Evolutionary conservation across 1,140 invertebrate species (phyloP), one percentile per base, ranked within the genome.

Genomic region (Nephila pilipes): DNA sequence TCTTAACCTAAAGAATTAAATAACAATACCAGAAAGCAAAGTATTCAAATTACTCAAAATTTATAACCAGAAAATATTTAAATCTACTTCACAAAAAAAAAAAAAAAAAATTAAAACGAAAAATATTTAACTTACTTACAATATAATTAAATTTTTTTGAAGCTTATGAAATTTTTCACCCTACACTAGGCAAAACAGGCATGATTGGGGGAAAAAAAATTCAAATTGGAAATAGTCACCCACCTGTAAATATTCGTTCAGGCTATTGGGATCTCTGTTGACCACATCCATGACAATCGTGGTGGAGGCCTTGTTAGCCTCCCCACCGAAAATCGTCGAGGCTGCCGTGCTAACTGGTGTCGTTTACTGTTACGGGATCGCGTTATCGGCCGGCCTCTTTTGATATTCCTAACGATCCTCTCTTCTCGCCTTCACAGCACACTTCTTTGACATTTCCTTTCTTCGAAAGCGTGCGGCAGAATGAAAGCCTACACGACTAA

Each of bases 161-260:
- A n/a, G n/a, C n/a, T n/a, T n/a, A n/a, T n/a, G n/a, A n/a, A n/a
- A n/a, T n/a, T n/a, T n/a, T n/a, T n/a, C n/a, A n/a, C n/a, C n/a
- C n/a, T n/a, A n/a, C n/a, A n/a, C n/a, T n/a, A n/a, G n/a, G n/a
- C n/a, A n/a, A n/a, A n/a, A n/a, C n/a, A n/a, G n/a, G n/a, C n/a
- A n/a, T n/a, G n/a, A n/a, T n/a, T n/a, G n/a, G n/a, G n/a, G 38
- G 8, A 46, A 46, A 46, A 46, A 6, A 6, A 46, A 46, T 46
- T 10, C 4, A 10, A 46, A 46, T 46, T 1, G 38, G 0, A 46
- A 46, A 46, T 10, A 65, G 22, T 14, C 25, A 65, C 81, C 32
- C 95, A 97, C 97, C 96, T 97, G 97, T 57, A 97, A 95, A 95
- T 97, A 97, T 93, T 96, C 96, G 94, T 97, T 97, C 60, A 97